A percentile compares a stretch with the other conserved stretches of the same genome.
Evolutionary conservation across 1,140 invertebrate species (phyloP).

Genomic region (Trichogramma pretiosum): DNA sequence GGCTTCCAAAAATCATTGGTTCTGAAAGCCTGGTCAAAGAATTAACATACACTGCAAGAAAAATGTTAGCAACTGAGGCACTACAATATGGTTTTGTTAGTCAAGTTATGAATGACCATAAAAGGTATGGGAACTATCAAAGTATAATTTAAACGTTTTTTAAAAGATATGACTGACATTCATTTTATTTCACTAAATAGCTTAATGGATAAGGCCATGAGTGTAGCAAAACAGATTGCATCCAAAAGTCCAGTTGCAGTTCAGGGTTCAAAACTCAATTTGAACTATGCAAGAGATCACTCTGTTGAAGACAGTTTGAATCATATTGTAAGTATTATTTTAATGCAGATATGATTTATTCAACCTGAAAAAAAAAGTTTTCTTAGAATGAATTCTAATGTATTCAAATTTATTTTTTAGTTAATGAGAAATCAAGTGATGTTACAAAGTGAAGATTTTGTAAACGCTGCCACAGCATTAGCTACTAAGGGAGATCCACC

Average conservation of each 20-base stretch:
- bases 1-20: constrained; percentile 87
- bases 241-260: constrained; percentile 90
- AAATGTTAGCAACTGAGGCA: constrained; percentile 75
- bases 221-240: constrained; percentile 72
- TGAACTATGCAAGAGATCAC: constrained; percentile 84
- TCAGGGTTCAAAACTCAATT: constrained; percentile 74
- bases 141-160: no score
- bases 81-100: constrained; percentile 64
- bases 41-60: constrained; percentile 77
- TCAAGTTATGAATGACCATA: constrained; percentile 61
- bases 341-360: no score
- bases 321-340: constrained; percentile 58
- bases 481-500: constrained; percentile 62
- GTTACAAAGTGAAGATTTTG: constrained; percentile 87
- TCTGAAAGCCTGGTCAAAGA: constrained; percentile 81
- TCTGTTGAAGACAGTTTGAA: constrained; percentile 75
- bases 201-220: constrained; percentile 60
- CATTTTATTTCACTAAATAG: constrained; percentile 44
- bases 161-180: no score
- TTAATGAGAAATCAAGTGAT: constrained; percentile 66
- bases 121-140: constrained; percentile 57
- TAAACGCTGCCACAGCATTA: constrained; percentile 65
- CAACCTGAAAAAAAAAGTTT: no score
- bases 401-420: constrained; percentile 6
- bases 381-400: constrained; percentile 10